These are phyloP conservation scores for Cheirogaleus medius DNA, from an alignment of 2,113 vertebrate species.

Conservation along the genomic window DNA sequence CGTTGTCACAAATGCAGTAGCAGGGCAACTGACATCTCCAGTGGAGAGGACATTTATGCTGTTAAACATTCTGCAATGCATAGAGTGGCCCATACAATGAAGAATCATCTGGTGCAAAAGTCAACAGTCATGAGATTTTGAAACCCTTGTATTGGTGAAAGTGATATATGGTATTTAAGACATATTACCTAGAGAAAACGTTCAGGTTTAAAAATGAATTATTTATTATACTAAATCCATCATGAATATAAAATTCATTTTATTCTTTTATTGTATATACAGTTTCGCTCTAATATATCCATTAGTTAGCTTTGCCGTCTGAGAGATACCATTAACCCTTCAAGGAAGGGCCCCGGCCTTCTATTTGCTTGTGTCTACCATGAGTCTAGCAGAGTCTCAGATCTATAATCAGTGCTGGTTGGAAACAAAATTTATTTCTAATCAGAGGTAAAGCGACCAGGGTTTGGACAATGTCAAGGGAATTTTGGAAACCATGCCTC, in stretches of 20 bases:
- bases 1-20: background rate
- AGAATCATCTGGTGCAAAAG: background rate
- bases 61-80: background rate
- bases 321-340: background rate
- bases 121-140: background rate
- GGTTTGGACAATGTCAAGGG: background rate
- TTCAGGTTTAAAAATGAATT: background rate
- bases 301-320: background rate
- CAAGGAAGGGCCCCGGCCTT: background rate
- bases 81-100: rapidly evolving
- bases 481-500: background rate
- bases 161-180: background rate
- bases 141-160: background rate
- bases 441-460: background rate
- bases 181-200: background rate
- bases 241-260: background rate
- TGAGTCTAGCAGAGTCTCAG: background rate
- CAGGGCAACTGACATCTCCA: background rate
- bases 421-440: background rate
- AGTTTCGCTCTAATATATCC: background rate
- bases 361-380: background rate
- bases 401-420: background rate
- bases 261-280: background rate
- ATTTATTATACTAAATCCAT: background rate
- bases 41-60: background rate